A percentile compares a stretch with the other conserved stretches of the same genome.
These are phyloP conservation scores for Diarsia mendica DNA, from an alignment of 2,888 invertebrate species.

Conservation along the genomic window DNA sequence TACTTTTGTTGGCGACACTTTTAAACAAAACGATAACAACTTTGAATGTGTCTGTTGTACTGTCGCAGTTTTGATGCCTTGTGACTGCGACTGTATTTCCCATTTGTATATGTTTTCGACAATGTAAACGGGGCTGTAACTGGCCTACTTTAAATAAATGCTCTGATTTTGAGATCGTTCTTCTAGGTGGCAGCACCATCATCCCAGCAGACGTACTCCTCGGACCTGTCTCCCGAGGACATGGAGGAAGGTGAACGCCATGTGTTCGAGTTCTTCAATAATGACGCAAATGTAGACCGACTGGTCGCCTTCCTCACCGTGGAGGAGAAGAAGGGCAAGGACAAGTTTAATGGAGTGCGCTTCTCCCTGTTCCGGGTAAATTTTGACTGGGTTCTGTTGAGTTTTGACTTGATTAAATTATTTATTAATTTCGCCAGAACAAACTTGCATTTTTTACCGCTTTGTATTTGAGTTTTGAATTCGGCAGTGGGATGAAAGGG, in stretches of 20 bases:
- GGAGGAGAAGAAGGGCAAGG: slow-evolving; percentile 96
- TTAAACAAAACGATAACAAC: too few relatives aligned
- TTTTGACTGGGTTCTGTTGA: too few relatives aligned
- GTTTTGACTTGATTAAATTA: too few relatives aligned
- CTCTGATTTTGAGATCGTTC: too few relatives aligned
- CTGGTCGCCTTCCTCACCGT: slow-evolving; percentile 93
- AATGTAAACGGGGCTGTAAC: too few relatives aligned
- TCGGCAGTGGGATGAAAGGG: background rate
- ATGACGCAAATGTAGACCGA: slow-evolving; percentile 92
- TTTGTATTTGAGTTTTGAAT: background rate
- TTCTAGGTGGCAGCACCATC: slow-evolving; percentile 92
- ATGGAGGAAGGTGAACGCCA: slow-evolving; percentile 92
- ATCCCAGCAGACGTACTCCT: slow-evolving; percentile 90
- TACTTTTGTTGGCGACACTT: too few relatives aligned
- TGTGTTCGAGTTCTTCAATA: slow-evolving; percentile 92
- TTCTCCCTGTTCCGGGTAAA: slow-evolving; percentile 94
- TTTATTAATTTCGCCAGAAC: background rate
- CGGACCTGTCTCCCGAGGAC: slow-evolving; percentile 88
- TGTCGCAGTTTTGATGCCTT: too few relatives aligned
- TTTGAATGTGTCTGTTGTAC: too few relatives aligned
- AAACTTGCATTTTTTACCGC: background rate
- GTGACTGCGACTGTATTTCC: too few relatives aligned
- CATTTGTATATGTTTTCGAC: too few relatives aligned
- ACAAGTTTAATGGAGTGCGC: slow-evolving; percentile 93
- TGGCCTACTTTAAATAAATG: too few relatives aligned